Conservation (phyloP, 2,113 vertebrate species). For the Petroica traversi region DNA sequence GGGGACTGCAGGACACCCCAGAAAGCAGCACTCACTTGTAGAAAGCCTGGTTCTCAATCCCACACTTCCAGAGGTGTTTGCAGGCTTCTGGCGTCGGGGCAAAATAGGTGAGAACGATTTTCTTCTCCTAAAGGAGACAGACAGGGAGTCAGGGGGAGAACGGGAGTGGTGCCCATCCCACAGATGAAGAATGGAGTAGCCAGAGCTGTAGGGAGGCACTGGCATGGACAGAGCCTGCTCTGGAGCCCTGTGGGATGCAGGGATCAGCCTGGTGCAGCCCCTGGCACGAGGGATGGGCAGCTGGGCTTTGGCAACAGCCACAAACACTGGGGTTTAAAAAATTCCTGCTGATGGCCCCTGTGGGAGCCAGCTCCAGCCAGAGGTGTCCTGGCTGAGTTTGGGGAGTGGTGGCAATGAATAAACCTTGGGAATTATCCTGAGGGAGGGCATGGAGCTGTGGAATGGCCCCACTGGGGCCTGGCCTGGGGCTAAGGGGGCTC, state of each 20-base stretch:
- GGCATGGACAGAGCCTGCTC: background rate
- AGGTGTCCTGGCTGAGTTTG: background rate
- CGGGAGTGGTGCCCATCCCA: background rate
- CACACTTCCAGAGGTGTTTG: slow-evolving; percentile 99
- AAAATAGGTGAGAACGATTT: slow-evolving; percentile 94
- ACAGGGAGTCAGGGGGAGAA: background rate
- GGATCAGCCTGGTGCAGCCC: rapidly evolving
- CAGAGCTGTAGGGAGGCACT: background rate
- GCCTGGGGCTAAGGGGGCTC: rapidly evolving
- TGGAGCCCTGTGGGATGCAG: rapidly evolving
- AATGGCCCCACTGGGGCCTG: background rate
- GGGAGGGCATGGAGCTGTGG: rapidly evolving
- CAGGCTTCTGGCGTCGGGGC: slow-evolving; percentile 97
- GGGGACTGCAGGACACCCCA: background rate
- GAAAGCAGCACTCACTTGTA: slow-evolving; percentile 85
- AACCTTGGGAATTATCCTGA: rapidly evolving
- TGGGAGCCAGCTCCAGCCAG: rapidly evolving
- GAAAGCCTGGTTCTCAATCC: slow-evolving; percentile 97
- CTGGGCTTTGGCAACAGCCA: rapidly evolving
- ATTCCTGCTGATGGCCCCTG: rapidly evolving
- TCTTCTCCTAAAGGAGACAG: slow-evolving; percentile 83
- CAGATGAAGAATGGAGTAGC: rapidly evolving
- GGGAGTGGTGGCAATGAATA: rapidly evolving
- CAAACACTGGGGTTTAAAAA: rapidly evolving
- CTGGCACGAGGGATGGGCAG: rapidly evolving